phyloP scores from a whole-genome alignment of 2,113 vertebrate species.

The Marmota flaviventris region DNA sequence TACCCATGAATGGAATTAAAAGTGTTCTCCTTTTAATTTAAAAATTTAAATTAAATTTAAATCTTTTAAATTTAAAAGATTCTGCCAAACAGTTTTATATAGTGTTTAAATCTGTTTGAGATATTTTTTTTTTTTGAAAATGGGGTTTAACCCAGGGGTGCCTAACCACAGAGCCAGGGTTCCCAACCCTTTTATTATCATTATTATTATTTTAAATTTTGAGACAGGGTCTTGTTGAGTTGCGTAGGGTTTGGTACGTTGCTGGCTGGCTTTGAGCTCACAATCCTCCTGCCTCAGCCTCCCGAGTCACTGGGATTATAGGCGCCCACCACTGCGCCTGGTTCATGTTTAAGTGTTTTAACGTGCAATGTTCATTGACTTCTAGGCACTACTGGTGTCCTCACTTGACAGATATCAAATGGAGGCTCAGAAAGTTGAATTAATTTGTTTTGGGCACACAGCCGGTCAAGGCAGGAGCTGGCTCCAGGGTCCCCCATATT shows the following conservation, averaged over 20 bases:
- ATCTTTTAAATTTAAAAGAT: background rate
- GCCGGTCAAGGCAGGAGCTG: background rate
- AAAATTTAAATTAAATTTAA: no score
- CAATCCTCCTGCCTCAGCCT: no score
- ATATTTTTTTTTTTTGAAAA: no score
- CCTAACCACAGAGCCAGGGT: no score
- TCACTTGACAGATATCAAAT: background rate
- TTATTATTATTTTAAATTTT: no score
- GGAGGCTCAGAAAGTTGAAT: background rate
- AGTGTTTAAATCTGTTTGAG: background rate
- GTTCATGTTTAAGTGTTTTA: background rate
- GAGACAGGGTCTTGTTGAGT: no score
- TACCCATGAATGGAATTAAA: background rate
- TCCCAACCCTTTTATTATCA: no score
- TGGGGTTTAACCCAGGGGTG: no score
- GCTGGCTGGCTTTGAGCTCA: no score
- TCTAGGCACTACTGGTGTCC: background rate
- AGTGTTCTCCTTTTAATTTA: background rate
- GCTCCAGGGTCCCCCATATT: background rate
- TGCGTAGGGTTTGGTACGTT: no score
- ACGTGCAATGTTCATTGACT: background rate
- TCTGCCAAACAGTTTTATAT: background rate
- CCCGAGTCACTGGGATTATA: no score
- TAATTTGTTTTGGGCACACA: background rate
- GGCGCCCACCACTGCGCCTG: no score